A percentile compares a stretch with the other conserved stretches of the same genome.
phyloP scores from a whole-genome alignment of 2,888 invertebrate species.

The Xestia sexstrigata region DNA sequence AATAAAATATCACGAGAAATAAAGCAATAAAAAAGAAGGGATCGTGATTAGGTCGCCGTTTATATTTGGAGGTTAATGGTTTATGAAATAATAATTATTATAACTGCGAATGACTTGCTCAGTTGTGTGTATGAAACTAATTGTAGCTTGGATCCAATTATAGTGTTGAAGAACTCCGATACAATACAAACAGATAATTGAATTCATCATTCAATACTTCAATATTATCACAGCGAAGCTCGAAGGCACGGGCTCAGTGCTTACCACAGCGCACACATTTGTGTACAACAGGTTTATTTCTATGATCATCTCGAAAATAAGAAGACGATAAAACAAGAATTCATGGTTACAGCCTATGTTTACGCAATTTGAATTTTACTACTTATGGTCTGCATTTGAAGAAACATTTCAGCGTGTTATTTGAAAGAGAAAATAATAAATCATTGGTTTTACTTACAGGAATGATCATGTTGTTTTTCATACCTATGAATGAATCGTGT shows the following conservation, averaged over 20 bases:
- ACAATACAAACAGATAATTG: conserved; percentile 45
- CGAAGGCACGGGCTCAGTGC: conserved; percentile 11
- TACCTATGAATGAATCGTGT: conserved; percentile 22
- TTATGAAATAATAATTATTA: conserved; percentile 65
- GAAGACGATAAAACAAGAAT: conserved; percentile 57
- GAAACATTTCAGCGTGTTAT: conserved; percentile 33
- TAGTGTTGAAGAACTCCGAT: conserved; percentile 28
- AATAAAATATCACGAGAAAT: conserved; percentile 77
- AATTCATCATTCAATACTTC: conserved; percentile 31
- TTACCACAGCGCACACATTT: conserved; percentile 29
- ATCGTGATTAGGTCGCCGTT: conserved; percentile 72
- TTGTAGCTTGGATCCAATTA: conserved; percentile 54
- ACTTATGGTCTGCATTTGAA: conserved; percentile 38
- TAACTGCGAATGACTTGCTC: conserved; percentile 52
- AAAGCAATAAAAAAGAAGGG: conserved; percentile 78
- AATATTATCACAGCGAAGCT: conserved; percentile 29
- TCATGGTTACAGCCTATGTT: conserved; percentile 52
- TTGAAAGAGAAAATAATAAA: conserved; percentile 46
- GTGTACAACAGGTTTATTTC: conserved; percentile 53
- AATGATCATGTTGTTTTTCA: conserved; percentile 9
- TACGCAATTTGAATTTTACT: conserved; percentile 52
- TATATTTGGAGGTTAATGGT: conserved; percentile 76
- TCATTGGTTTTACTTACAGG: conserved; percentile 23
- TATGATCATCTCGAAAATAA: conserved; percentile 46
- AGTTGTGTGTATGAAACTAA: conserved; percentile 50